Evolutionary conservation across 2,113 vertebrate genomes (phyloP), one percentile per base, ranked within the genome.

Genomic region (Progne subis): DNA sequence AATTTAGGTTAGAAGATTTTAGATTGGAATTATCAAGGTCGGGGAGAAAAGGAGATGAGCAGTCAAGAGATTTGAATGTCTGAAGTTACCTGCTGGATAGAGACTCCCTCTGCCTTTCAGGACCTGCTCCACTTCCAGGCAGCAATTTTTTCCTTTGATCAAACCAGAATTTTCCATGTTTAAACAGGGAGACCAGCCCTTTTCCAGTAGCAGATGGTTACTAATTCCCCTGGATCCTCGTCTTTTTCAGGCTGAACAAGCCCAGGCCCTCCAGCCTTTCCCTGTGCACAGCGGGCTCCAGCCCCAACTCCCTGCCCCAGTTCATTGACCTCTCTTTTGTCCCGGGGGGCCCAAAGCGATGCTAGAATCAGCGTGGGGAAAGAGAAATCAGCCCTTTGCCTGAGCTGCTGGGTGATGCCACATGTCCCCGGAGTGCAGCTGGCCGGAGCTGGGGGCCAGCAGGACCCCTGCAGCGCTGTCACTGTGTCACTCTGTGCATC

Each of bases 391-490:
- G 10, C 31, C 24, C 29, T 65, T 47, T 14, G 7, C 25, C 56
- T 89, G 55, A 59, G 5, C 10, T 84, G 29, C 34, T 8, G 5
- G 34, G 14, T 50, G 64, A 19, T 59, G 43, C 37, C 49, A 43
- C 0, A 0, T 3, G 18, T 32, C 0, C 0, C 37, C 6, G 18
- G 24, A 8, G 25, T 74, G 37, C 41, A 47, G 8, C n/a, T 37
- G 82, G 52, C 4, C 32, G 61, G 72, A 26, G 28, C 52, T 75
- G 74, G 28, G 28, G 18, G 6, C 6, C 59, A 20, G 28, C 1
- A 64, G 55, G 18, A 23, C 29, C 49, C 20, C 52, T 34, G 25
- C 44, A 59, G 41, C 11, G 18, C 6, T 44, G 26, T 25, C 78
- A 15, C 78, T 0, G 0, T 0, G 13, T 57, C 24, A 41, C 52